Percentiles rank a stretch among this genome's conserved stretches.
Conservation (phyloP, 2,113 vertebrate species). For the Nematolebias whitei region DNA sequence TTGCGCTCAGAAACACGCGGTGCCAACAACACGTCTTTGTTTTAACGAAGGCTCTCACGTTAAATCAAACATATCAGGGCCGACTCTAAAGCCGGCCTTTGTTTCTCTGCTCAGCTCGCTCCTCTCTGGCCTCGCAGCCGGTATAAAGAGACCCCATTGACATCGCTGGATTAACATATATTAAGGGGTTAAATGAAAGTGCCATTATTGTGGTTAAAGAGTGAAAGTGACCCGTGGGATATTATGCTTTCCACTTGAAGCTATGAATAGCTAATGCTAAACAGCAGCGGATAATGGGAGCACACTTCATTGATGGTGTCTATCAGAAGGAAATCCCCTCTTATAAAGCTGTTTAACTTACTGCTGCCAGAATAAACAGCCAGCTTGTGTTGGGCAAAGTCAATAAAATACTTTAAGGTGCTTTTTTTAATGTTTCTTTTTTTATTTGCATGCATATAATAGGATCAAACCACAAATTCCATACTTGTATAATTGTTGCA, state of each 20-base stretch:
- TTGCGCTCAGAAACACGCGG: conserved; percentile 23
- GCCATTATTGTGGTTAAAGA: conserved; percentile 70
- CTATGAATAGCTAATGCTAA: conserved; percentile 74
- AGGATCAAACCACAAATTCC: too few species aligned
- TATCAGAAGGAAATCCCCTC: conserved; percentile 54
- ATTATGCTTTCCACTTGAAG: conserved; percentile 73
- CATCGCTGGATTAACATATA: conserved; percentile 77
- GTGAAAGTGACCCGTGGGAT: conserved; percentile 70
- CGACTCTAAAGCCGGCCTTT: conserved; percentile 61
- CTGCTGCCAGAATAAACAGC: conserved; percentile 19
- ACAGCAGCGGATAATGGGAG: conserved; percentile 64
- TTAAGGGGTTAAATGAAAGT: conserved; percentile 79
- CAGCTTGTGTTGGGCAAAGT: conserved; percentile 18
- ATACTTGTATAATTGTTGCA: too few species aligned
- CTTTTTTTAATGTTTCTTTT: not conserved
- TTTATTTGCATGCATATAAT: not conserved
- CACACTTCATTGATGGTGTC: conserved; percentile 58
- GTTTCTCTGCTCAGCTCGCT: conserved; percentile 56
- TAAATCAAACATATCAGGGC: conserved; percentile 69
- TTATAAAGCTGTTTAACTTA: conserved; percentile 49
- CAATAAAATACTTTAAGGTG: conserved; percentile 15
- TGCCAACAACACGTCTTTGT: conserved; percentile 71
- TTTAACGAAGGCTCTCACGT: conserved; percentile 69
- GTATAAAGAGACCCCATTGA: conserved; percentile 76
- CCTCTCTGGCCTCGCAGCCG: conserved; percentile 55